Conservation (phyloP, 2,113 vertebrate genomes). For the Pampusana beccarii region DNA sequence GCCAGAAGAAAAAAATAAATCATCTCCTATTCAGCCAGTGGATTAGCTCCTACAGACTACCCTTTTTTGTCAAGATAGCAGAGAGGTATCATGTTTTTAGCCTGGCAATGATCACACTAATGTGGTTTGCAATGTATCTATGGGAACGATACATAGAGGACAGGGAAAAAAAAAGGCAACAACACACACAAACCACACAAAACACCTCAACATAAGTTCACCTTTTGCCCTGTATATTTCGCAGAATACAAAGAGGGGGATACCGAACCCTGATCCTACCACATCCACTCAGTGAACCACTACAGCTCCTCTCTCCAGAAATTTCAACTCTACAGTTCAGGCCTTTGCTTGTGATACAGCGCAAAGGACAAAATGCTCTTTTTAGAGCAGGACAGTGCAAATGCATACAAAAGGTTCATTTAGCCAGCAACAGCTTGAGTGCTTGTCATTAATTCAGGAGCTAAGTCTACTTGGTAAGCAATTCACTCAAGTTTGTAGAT, state of each 20-base stretch:
- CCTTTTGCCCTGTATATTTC: background rate
- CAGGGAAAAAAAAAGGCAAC: rapidly evolving
- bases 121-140: background rate
- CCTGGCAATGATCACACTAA: background rate
- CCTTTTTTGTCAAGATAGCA: background rate
- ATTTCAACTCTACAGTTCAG: background rate
- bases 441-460: background rate
- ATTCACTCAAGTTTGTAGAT: background rate
- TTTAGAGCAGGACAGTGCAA: background rate
- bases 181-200: background rate
- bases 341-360: background rate
- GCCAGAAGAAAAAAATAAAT: background rate
- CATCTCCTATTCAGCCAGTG: background rate
- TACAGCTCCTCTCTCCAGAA: background rate
- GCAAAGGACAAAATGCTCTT: background rate
- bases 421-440: background rate
- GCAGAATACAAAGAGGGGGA: background rate
- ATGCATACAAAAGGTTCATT: background rate
- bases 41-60: background rate
- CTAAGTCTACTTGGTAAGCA: background rate
- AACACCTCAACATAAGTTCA: background rate
- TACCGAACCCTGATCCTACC: background rate
- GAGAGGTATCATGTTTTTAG: background rate
- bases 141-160: background rate
- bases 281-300: background rate